Percentiles rank a stretch among this genome's conserved stretches.
phyloP scores from a whole-genome alignment of 2,113 vertebrate genomes.

The Maccullochella peelii region DNA sequence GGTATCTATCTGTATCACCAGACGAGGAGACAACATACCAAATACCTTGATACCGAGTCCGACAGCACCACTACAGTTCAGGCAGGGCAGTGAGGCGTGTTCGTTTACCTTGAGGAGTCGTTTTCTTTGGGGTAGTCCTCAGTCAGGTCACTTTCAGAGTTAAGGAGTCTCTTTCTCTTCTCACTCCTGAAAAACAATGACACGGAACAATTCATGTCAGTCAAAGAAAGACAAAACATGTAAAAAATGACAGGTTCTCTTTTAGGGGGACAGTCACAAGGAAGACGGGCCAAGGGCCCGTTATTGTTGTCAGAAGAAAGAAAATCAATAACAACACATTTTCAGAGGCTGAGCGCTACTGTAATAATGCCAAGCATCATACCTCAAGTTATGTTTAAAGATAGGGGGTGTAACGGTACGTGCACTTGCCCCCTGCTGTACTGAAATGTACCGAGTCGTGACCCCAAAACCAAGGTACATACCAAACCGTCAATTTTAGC shows the following conservation, averaged over 20 bases:
- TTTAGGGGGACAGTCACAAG: neutral
- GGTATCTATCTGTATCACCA: neutral
- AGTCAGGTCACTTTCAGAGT: conserved; percentile 88
- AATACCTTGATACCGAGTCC: neutral
- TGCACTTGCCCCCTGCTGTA: no score
- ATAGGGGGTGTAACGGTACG: no score
- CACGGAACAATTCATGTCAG: neutral
- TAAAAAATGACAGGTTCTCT: neutral
- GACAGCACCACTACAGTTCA: neutral
- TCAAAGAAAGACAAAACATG: neutral
- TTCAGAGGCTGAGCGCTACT: neutral
- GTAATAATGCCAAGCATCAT: neutral
- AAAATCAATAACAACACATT: neutral
- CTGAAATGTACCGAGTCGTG: no score
- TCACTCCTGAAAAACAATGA: conserved; percentile 83
- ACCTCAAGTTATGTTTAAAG: neutral
- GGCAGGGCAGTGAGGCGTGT: neutral
- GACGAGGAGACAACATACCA: neutral
- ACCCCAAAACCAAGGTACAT: no score
- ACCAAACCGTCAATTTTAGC: no score
- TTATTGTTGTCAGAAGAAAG: neutral
- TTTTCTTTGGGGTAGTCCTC: conserved; percentile 99
- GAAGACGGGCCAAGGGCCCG: neutral
- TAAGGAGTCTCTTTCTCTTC: conserved; percentile 91
- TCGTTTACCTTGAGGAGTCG: conserved; percentile 92